A percentile compares a stretch with the other conserved stretches of the same genome.
phyloP scores from a whole-genome alignment of 2,113 vertebrate genomes.

The Albula goreensis region DNA sequence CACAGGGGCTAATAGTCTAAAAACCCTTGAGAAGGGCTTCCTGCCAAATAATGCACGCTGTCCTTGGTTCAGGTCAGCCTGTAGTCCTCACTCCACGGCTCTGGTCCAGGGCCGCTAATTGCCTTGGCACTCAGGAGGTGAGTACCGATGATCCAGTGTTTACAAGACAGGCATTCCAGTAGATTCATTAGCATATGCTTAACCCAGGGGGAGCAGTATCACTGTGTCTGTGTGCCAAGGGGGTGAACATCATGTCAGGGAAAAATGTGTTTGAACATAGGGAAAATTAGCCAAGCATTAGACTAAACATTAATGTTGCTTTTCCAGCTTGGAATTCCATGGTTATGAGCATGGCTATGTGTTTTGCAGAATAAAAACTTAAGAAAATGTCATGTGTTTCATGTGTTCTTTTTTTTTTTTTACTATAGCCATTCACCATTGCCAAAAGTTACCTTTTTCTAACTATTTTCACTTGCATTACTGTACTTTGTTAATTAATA shows the following conservation, averaged over 20 bases:
- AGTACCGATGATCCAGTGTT: background rate
- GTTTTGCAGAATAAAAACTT: background rate
- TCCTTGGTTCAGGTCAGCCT: background rate
- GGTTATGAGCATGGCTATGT: background rate
- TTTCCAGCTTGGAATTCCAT: background rate
- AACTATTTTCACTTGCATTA: too few species aligned
- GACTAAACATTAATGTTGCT: background rate
- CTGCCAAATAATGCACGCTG: background rate
- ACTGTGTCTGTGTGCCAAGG: background rate
- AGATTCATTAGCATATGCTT: background rate
- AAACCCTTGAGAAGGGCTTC: background rate
- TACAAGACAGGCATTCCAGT: background rate
- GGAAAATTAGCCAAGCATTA: background rate
- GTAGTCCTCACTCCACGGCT: background rate
- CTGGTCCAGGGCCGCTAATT: background rate
- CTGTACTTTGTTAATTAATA: too few species aligned
- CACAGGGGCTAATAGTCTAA: background rate
- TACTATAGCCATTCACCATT: too few species aligned
- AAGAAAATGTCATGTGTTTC: too few species aligned
- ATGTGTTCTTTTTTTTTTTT: too few species aligned
- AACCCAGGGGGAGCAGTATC: background rate
- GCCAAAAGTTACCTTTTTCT: too few species aligned
- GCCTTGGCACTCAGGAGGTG: background rate
- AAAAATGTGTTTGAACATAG: background rate
- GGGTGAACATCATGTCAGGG: background rate